Conservation (phyloP, 64 coral and sea anemone genomes). For the Platygyra sinensis region DNA sequence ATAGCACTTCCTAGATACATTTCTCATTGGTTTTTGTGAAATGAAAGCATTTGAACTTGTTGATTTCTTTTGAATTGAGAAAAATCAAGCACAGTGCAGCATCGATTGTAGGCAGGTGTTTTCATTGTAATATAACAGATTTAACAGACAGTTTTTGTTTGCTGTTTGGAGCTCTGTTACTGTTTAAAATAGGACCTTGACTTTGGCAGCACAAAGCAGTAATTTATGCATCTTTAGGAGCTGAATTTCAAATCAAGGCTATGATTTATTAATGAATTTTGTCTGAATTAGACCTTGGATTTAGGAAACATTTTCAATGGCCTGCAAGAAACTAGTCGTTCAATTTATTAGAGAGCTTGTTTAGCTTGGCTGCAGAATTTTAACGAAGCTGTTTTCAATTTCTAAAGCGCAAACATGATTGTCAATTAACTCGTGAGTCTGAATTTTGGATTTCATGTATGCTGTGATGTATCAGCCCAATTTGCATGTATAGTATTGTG, state of each 20-base stretch:
- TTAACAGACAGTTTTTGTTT: no score
- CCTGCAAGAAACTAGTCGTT: background rate
- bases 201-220: background rate
- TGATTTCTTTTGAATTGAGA: no score
- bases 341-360: background rate
- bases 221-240: background rate
- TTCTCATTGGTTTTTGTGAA: no score
- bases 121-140: no score
- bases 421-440: background rate
- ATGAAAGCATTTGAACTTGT: no score
- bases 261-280: slow-evolving; percentile 42
- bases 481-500: slow-evolving; percentile 13
- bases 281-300: slow-evolving; percentile 6
- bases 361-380: background rate
- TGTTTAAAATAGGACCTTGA: slow-evolving; percentile 28
- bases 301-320: no score
- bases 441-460: background rate
- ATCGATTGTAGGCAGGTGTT: no score
- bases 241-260: background rate
- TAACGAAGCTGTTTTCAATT: background rate
- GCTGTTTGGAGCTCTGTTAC: no score
- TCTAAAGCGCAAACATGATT: background rate
- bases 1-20: no score
- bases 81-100: no score
- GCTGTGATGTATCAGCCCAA: background rate